Base-by-base conservation (phyloP, 2,113 vertebrate species). In the Uropsilus gracilis region DNA sequence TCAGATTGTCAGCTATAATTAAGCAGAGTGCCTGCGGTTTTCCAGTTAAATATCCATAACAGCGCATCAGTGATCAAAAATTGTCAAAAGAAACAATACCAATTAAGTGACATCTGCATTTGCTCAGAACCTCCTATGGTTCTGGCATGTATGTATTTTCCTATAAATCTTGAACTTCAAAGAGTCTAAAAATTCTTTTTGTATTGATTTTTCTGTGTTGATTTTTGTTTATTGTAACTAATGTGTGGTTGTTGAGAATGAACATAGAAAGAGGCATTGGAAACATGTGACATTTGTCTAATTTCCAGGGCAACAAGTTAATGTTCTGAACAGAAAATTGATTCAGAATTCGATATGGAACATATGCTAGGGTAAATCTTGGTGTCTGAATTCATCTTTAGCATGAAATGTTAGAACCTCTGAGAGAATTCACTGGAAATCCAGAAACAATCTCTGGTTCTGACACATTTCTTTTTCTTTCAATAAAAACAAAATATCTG, bases 201-300 rank as follows among this genome's bases (percentile, higher is more conserved):
- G 85, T 89, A 88, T 69, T 77, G 53, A 71, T 78, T 89, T 89
- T 57, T 75, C 53, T 61, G 90, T 44, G 73, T 93, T 90, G 66
- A 85, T 93, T 97, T 97, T 91, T 89, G 63, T 88, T 91, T 13
- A 94, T 94, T 86, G 53, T 96, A 96, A 46, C 16, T 68, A 68
- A 94, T 28, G 24, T 82, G 2, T 26, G 44, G 32, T 92, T 76
- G 10, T 76, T 77, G 94, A 63, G 87, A 55, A 63, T 71, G 85
- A 64, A 12, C 37, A 39, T 28, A 48, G 59, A 59, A 59, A 76
- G 66, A 30, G 16, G 6, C 42, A 22, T 46, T 42, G 18, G 63
- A 97, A 93, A 93, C 75, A 24, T 22, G 44, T 94, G 85, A 3
- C 88, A 66, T 96, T 80, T 94, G 53, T 66, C 39, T 95, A 55